Percentiles rank a stretch among this genome's conserved stretches.
Conservation (phyloP, 2,113 vertebrate genomes). For the Crotalus horridus region DNA sequence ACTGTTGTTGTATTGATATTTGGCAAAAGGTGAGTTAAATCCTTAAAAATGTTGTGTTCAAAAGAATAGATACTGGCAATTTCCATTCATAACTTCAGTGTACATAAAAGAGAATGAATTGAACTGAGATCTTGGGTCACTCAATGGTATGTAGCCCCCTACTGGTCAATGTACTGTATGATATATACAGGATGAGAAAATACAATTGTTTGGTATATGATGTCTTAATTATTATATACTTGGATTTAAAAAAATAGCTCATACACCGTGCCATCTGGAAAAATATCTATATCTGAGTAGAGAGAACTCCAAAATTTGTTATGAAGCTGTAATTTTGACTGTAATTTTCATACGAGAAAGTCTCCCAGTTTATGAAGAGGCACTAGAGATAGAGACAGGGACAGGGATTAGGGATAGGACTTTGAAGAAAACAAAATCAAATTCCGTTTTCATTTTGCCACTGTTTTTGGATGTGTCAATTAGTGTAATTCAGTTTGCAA, state of each 20-base stretch:
- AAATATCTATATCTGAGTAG: not conserved
- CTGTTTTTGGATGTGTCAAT: not conserved
- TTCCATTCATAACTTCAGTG: not conserved
- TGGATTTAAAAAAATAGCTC: not conserved
- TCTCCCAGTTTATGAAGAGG: not conserved
- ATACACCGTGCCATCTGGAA: not conserved
- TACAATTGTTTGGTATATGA: not conserved
- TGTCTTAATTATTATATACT: conserved; percentile 5
- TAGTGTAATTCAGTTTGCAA: not conserved
- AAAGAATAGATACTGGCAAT: not conserved
- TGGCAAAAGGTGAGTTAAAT: not conserved
- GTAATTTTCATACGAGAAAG: not conserved
- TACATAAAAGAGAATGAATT: not conserved
- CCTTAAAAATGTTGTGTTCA: not conserved
- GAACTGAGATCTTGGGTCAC: not conserved
- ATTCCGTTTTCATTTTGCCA: not conserved
- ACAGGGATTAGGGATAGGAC: not conserved
- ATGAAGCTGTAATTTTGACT: not conserved
- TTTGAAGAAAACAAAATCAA: not conserved
- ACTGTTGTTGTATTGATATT: not conserved
- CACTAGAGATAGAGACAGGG: not conserved
- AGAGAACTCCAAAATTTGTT: not conserved
- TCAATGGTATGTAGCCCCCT: conserved; percentile 21
- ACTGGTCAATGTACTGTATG: conserved; percentile 12
- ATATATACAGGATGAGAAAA: not conserved